Base-by-base conservation (phyloP, 2,797 vertebrate genomes). In the Borostomias antarcticus region DNA sequence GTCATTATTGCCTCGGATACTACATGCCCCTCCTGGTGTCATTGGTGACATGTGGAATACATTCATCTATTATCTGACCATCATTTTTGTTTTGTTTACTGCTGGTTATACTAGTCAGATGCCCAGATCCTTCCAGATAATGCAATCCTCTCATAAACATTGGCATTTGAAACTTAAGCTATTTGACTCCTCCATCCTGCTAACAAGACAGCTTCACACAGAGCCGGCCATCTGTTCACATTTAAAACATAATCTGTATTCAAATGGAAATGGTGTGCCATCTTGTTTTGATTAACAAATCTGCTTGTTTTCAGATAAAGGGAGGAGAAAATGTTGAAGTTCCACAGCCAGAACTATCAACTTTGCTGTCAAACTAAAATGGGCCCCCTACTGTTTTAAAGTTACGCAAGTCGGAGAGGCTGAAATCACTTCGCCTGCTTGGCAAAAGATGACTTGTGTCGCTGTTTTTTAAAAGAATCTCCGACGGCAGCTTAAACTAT, bases 81-180 rank as follows among this genome's bases (percentile, higher is more conserved):
- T n/a, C n/a, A n/a, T n/a, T n/a, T n/a, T n/a, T n/a, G n/a, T n/a
- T n/a, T n/a, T n/a, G n/a, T n/a, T n/a, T n/a, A n/a, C n/a, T n/a
- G n/a, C n/a, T n/a, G n/a, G n/a, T n/a, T n/a, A n/a, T n/a, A n/a
- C n/a, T n/a, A n/a, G n/a, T n/a, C n/a, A n/a, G n/a, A n/a, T 53
- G 37, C 37, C 5, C 2, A 40, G 2, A 1, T 15, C 11, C 11
- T 37, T 73, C 23, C 37, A 65, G 66, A 74, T 71, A 77, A 47
- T 50, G 50, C 28, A 45, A 3, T 23, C 21, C n/a, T 58, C 67
- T 62, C 48, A 70, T 43, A 64, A 61, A 69, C 32, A 25, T 58
- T 84, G 81, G 76, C 76, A 83, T 87, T 82, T 80, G 62, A 45
- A 81, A 64, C 48, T n/a, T n/a, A n/a, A n/a, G n/a, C n/a, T n/a